Conservation (phyloP, 2,113 vertebrate species). For the Pholis gunnellus region DNA sequence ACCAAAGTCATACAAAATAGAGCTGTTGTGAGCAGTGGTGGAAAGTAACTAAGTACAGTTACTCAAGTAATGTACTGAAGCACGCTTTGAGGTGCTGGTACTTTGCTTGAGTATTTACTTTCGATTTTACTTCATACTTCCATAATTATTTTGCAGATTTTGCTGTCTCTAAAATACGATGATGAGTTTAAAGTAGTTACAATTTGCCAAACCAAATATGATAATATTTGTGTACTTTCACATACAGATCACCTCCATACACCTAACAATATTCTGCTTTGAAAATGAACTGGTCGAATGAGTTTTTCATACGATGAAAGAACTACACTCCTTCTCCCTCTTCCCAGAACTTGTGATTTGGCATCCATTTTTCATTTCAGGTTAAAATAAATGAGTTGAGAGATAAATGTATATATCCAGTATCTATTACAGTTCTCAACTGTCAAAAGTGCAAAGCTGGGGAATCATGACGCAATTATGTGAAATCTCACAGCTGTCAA, state of each 20-base stretch:
- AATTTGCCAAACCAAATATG: neutral
- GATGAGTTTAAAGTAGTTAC: neutral
- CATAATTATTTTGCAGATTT: neutral
- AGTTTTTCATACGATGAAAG: neutral
- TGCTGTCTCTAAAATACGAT: neutral
- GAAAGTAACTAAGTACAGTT: neutral
- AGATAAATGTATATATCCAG: constrained; percentile 5
- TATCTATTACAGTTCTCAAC: constrained; percentile 28
- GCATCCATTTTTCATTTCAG: neutral
- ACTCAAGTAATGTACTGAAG: neutral
- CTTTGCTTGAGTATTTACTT: neutral
- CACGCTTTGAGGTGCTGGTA: neutral
- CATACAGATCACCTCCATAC: neutral
- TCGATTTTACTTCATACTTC: neutral
- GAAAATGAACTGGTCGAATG: neutral
- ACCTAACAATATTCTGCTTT: neutral
- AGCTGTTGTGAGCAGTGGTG: neutral
- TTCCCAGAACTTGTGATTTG: neutral
- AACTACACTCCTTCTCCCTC: neutral
- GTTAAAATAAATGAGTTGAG: constrained; percentile 1
- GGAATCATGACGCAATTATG: constrained; percentile 71
- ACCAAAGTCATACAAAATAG: neutral
- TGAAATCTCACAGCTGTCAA: constrained; percentile 66
- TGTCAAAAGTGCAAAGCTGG: constrained; percentile 22
- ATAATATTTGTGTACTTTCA: neutral